These are phyloP conservation scores for Metopolophium dirhodum DNA, from an alignment of 1,140 invertebrate genomes.

Conservation along the genomic window DNA sequence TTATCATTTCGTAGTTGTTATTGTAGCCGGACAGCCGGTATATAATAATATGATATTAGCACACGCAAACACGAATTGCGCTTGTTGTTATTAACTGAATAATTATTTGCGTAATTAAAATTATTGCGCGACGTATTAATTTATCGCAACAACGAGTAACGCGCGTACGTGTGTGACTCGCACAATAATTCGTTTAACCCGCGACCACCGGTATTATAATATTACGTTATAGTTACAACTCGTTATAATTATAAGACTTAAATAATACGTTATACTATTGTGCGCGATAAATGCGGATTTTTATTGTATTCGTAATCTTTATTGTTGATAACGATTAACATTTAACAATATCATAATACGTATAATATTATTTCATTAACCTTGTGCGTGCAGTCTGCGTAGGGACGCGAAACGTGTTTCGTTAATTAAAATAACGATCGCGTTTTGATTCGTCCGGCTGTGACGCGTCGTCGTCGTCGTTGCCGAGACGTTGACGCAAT, in stretches of 20 bases:
- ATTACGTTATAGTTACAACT: not conserved
- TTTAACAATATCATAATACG: not conserved
- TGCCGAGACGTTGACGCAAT: not conserved
- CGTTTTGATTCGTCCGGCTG: no score
- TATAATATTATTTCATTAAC: not conserved
- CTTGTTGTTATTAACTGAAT: not conserved
- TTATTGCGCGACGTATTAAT: not conserved
- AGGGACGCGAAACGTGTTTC: not conserved
- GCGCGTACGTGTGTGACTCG: not conserved
- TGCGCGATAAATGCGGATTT: not conserved
- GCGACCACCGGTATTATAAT: not conserved
- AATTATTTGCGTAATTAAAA: not conserved
- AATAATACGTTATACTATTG: not conserved
- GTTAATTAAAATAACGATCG: not conserved
- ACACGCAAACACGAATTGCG: not conserved
- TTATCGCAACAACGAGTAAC: not conserved
- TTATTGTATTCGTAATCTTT: not conserved
- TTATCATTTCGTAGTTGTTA: not conserved
- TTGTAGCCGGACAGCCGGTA: not conserved
- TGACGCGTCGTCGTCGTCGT: not conserved
- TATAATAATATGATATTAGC: not conserved
- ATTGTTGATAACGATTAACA: not conserved
- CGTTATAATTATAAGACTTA: no score
- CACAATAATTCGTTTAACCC: not conserved
- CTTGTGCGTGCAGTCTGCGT: not conserved